Base-by-base conservation (phyloP, 1,140 invertebrate genomes). In the Palaemon carinicauda region DNA sequence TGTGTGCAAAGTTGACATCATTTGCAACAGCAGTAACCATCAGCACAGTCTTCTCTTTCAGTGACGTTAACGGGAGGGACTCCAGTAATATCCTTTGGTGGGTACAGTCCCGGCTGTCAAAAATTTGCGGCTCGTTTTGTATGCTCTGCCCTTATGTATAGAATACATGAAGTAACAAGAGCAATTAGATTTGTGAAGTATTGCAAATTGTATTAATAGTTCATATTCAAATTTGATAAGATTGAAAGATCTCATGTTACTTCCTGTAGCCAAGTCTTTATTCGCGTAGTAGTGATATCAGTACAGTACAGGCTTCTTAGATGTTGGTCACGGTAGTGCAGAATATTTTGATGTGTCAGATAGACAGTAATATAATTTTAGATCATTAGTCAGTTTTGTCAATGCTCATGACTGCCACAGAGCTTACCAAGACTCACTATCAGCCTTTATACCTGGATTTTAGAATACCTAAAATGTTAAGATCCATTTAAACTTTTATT, bases 51-150 rank as follows among this genome's bases (percentile, higher is more conserved):
- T 86, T 86, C 54, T 86, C 60, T 86, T 86, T 86, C 84, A 86
- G 84, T 86, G 65, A 41, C 84, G 77, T 73, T 86, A 80, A 77
- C 84, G 73, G 84, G 77, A 86, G 84, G 77, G 69, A 80, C 84
- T 80, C 84, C 84, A 33, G 84, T 86, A 52, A 69, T 86, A 80
- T 86, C 84, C 41, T 86, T 86, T 86, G 84, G 84, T 86, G 84
- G 84, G 84, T 86, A 86, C 65, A 80, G 65, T 78, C 84, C 65
- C 51, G 74, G 60, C 50, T 73, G 21, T 73, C 56, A 41, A 17
- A 86, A 79, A 27, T 80, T 73, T 71, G n/a, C 21, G 33, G 51
- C 56, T 78, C 80, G 50, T 15, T 74, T 86, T 80, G 84, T 86
- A 74, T 73, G 60, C 69, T 71, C 51, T 24, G n/a, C 24, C 69